Evolutionary conservation across 1,140 invertebrate genomes (phyloP).

Genomic region (Scaptomyza pallida): DNA sequence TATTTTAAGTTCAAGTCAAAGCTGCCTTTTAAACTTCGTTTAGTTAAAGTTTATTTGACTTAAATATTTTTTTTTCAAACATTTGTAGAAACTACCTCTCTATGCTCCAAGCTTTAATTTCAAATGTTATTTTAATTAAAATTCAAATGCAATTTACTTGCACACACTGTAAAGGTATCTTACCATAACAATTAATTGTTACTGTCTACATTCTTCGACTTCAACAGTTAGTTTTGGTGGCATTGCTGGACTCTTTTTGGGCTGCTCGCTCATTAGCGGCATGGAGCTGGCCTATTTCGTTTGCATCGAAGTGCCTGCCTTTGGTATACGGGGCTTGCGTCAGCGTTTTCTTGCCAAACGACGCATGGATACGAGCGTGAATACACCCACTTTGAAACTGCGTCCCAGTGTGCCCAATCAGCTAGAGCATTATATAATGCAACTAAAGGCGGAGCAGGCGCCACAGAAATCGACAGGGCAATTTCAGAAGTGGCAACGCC

Average conservation of each 20-base stretch:
- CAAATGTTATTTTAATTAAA: too few relatives aligned
- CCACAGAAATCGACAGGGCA: constrained; percentile 26
- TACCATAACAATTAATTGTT: background rate
- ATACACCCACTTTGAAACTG: constrained; percentile 52
- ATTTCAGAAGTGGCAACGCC: constrained; percentile 64
- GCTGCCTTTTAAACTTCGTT: too few relatives aligned
- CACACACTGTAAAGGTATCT: too few relatives aligned
- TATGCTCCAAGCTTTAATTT: too few relatives aligned
- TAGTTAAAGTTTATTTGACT: too few relatives aligned
- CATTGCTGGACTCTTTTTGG: constrained; percentile 90
- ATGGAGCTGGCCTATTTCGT: constrained; percentile 90
- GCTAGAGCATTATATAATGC: constrained; percentile 67
- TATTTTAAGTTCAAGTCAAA: too few relatives aligned
- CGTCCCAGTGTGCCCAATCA: constrained; percentile 53
- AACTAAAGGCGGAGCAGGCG: constrained; percentile 50
- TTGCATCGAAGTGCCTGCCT: constrained; percentile 84
- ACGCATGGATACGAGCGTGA: constrained; percentile 1
- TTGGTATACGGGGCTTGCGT: constrained; percentile 47
- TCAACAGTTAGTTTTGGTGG: constrained; percentile 88
- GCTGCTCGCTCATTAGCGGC: constrained; percentile 89
- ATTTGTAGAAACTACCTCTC: too few relatives aligned
- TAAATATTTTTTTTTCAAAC: too few relatives aligned
- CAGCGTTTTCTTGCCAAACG: constrained; percentile 35
- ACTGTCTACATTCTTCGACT: background rate
- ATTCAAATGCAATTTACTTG: too few relatives aligned